phyloP scores from a whole-genome alignment of 2,888 invertebrate genomes.

The Polylopha cassiicola region DNA sequence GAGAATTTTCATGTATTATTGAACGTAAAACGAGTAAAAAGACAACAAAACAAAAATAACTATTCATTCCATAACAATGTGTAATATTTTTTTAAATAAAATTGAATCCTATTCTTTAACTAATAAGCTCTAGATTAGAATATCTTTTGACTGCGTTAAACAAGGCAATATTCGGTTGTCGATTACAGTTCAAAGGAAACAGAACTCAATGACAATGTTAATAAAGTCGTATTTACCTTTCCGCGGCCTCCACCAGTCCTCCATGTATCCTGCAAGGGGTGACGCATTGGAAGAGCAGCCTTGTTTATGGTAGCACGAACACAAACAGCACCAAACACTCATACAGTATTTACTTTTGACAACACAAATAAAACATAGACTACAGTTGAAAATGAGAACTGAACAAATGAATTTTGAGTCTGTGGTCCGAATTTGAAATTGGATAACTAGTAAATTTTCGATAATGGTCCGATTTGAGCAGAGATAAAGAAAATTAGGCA shows the following conservation, averaged over 20 bases:
- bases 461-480: too few relatives aligned
- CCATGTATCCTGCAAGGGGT: conserved; percentile 97
- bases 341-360: conserved; percentile 72
- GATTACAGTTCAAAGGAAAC: conserved; percentile 26
- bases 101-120: too few relatives aligned
- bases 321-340: conserved; percentile 74
- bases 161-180: background rate
- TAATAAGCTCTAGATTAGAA: too few relatives aligned
- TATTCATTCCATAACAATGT: too few relatives aligned
- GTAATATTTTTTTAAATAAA: too few relatives aligned
- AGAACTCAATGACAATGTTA: conserved; percentile 43
- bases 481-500: too few relatives aligned
- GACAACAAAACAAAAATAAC: too few relatives aligned
- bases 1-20: too few relatives aligned
- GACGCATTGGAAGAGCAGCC: conserved; percentile 87
- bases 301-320: conserved; percentile 78
- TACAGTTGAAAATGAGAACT: conserved; percentile 14
- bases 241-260: conserved; percentile 98
- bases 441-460: background rate
- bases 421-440: conserved; percentile 33
- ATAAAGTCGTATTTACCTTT: conserved; percentile 87
- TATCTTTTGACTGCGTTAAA: background rate
- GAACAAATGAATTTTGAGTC: conserved; percentile 30
- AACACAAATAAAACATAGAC: background rate
- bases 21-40: too few relatives aligned